phyloP scores from a whole-genome alignment of 2,797 vertebrate genomes.

The Spheniscus humboldti region DNA sequence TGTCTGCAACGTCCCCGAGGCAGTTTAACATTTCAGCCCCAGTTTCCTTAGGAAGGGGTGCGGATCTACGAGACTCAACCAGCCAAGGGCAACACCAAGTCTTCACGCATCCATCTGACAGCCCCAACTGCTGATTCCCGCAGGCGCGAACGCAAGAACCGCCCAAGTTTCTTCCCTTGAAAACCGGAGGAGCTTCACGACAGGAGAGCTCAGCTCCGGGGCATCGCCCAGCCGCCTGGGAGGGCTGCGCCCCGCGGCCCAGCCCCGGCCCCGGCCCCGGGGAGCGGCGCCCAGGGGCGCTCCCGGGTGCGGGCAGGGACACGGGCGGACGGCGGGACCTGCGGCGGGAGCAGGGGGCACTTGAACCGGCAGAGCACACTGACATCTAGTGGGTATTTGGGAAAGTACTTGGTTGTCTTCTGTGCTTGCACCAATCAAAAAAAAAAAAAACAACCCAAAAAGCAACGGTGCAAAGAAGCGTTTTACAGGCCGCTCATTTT shows the following conservation, averaged over 20 bases:
- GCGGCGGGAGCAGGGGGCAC: not conserved
- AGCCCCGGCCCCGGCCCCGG: not conserved
- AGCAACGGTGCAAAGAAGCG: rapidly evolving
- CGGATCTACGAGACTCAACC: rapidly evolving
- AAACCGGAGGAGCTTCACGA: rapidly evolving
- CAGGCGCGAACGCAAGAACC: rapidly evolving
- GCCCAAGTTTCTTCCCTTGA: not conserved
- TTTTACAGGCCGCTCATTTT: not conserved
- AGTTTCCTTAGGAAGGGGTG: not conserved
- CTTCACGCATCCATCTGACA: rapidly evolving
- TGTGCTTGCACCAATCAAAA: rapidly evolving
- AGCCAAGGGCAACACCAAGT: not conserved
- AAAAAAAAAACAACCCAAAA: no score
- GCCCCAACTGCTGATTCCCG: rapidly evolving
- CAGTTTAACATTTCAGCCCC: not conserved
- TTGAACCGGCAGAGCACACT: slow-evolving; percentile 51
- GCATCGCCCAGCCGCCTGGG: not conserved
- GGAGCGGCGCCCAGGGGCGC: not conserved
- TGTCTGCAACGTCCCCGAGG: rapidly evolving
- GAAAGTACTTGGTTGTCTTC: not conserved
- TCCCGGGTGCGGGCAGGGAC: not conserved
- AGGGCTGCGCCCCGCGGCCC: not conserved
- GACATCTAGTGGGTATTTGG: slow-evolving; percentile 65
- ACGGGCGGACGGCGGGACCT: no score
- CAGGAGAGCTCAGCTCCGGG: not conserved